phyloP scores from a whole-genome alignment of 2,113 vertebrate species.

The Bolborhynchus lineola region DNA sequence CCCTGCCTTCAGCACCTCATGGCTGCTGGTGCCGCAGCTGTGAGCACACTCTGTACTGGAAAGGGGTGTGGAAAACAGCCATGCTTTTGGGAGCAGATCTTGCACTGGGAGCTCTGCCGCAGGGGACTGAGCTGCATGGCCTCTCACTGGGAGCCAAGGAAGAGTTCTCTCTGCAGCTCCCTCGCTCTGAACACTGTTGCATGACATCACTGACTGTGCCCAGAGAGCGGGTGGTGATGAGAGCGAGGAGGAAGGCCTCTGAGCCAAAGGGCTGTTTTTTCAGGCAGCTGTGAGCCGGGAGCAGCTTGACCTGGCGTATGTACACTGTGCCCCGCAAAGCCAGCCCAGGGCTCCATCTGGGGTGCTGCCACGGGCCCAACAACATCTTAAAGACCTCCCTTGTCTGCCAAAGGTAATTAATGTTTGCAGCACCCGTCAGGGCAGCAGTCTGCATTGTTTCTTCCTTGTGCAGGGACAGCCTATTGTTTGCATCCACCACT shows the following conservation, averaged over 20 bases:
- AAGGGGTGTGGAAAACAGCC: accelerated
- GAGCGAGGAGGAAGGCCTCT: neutral
- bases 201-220: accelerated
- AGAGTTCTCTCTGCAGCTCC: neutral
- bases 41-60: accelerated
- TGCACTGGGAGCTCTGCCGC: neutral
- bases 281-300: neutral
- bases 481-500: neutral
- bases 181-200: neutral
- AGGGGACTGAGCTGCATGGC: neutral
- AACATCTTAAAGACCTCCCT: neutral
- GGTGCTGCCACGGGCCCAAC: neutral
- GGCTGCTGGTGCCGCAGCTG: neutral
- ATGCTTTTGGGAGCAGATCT: accelerated
- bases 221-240: neutral
- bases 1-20: accelerated
- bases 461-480: neutral
- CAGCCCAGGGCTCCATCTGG: neutral
- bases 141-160: neutral
- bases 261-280: neutral
- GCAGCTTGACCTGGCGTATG: neutral
- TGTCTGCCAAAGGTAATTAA: neutral
- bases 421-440: neutral
- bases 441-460: neutral
- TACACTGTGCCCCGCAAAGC: neutral